Evolutionary conservation across 2,113 vertebrate genomes (phyloP).

Genomic region (Orientallactaga bullata): DNA sequence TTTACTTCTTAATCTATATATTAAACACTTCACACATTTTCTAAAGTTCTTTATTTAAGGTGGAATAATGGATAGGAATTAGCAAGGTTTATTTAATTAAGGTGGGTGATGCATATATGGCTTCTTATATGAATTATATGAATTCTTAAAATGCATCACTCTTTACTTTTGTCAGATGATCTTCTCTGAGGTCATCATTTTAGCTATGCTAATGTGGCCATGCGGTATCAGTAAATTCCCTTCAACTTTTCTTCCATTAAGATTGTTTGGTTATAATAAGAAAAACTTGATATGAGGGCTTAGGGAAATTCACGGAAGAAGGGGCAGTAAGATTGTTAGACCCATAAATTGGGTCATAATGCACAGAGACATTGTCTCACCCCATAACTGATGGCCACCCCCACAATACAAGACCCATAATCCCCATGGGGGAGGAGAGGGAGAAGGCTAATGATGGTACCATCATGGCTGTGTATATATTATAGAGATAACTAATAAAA

Average conservation of each 20-base stretch:
- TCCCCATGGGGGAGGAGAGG: too few relatives aligned
- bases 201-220: background rate
- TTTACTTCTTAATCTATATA: background rate
- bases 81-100: background rate
- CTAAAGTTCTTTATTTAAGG: background rate
- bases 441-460: too few relatives aligned
- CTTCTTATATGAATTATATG: background rate
- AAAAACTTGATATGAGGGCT: background rate
- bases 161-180: too few relatives aligned
- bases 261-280: background rate
- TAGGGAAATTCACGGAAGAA: too few relatives aligned
- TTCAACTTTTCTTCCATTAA: background rate
- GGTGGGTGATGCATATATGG: background rate
- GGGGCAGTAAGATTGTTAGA: too few relatives aligned
- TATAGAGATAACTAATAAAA: too few relatives aligned
- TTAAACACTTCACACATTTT: background rate
- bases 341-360: too few relatives aligned
- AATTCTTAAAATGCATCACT: too few relatives aligned
- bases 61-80: background rate
- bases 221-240: background rate
- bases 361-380: too few relatives aligned
- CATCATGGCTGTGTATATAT: too few relatives aligned
- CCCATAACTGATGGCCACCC: too few relatives aligned
- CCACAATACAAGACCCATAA: too few relatives aligned
- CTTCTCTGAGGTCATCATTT: background rate